Evolutionary conservation across 2,888 invertebrate species (phyloP).

Genomic region (Gerris lacustris): DNA sequence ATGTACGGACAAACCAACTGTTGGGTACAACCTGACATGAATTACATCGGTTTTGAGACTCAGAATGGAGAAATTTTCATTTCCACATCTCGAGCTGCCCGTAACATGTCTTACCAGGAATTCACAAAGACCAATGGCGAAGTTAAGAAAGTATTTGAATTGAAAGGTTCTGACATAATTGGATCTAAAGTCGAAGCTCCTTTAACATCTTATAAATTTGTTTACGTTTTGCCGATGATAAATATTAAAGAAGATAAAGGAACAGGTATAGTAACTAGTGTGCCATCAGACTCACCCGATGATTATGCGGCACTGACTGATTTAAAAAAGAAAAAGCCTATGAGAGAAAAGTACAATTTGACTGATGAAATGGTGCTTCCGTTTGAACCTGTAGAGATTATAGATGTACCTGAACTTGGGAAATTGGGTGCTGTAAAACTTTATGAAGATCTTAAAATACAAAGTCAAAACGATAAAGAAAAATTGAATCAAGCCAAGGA

Average conservation of each 20-base stretch:
- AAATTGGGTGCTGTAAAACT: slow-evolving; percentile 68
- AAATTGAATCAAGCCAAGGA: slow-evolving; percentile 92
- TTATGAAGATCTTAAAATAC: slow-evolving; percentile 84
- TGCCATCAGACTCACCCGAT: slow-evolving; percentile 97
- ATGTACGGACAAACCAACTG: slow-evolving; percentile 99
- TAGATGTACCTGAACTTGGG: slow-evolving; percentile 83
- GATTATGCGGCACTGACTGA: slow-evolving; percentile 93
- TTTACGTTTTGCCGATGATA: slow-evolving; percentile 93
- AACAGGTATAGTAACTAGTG: slow-evolving; percentile 94
- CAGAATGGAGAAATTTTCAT: slow-evolving; percentile 66
- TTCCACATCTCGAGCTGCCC: slow-evolving; percentile 75
- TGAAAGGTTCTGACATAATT: slow-evolving; percentile 50
- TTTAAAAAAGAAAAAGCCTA: slow-evolving; percentile 80
- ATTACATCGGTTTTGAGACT: slow-evolving; percentile 75
- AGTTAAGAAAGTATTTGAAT: slow-evolving; percentile 39
- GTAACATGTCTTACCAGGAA: slow-evolving; percentile 92
- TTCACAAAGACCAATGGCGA: slow-evolving; percentile 71
- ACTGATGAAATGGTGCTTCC: slow-evolving; percentile 66
- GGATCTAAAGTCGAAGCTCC: slow-evolving; percentile 78
- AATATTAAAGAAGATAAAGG: slow-evolving; percentile 97
- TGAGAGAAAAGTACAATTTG: slow-evolving; percentile 85
- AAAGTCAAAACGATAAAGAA: slow-evolving; percentile 93
- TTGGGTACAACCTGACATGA: slow-evolving; percentile 92
- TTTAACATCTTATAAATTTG: slow-evolving; percentile 62
- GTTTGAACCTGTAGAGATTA: slow-evolving; percentile 50